Evolutionary conservation across 1,140 invertebrate species (phyloP).

Genomic region (Phymorhynchus buccinoides): DNA sequence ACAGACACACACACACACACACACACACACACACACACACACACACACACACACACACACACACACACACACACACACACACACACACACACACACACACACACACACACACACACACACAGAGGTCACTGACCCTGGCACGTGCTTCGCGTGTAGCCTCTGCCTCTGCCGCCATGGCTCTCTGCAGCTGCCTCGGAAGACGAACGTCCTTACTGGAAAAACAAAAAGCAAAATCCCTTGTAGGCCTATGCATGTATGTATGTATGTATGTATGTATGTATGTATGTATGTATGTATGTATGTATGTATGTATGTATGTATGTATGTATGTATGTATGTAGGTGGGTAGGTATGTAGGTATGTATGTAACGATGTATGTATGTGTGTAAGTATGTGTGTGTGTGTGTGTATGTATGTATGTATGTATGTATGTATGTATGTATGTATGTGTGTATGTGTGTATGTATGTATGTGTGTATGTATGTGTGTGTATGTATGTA

Average conservation of each 20-base stretch:
- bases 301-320: neutral
- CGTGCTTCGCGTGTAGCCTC: conserved; percentile 68
- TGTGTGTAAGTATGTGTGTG: neutral
- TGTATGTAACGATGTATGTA: neutral
- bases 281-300: neutral
- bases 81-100: neutral
- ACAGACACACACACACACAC: no score
- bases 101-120: conserved; percentile 10
- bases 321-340: neutral
- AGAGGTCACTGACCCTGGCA: conserved; percentile 58
- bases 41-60: no score
- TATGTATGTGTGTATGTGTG: neutral
- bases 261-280: neutral
- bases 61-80: no score
- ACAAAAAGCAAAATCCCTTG: neutral
- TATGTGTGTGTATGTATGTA: neutral
- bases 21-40: no score
- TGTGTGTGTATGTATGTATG: neutral
- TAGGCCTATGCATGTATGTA: neutral
- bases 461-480: neutral
- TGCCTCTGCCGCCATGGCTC: conserved; percentile 74
- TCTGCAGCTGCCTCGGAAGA: conserved; percentile 86
- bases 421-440: neutral
- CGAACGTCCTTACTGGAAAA: conserved; percentile 87
- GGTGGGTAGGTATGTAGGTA: neutral